Conservation (phyloP, 37 sponge, comb jelly and placozoan genomes). For the Diacarnus erythraeanus region DNA sequence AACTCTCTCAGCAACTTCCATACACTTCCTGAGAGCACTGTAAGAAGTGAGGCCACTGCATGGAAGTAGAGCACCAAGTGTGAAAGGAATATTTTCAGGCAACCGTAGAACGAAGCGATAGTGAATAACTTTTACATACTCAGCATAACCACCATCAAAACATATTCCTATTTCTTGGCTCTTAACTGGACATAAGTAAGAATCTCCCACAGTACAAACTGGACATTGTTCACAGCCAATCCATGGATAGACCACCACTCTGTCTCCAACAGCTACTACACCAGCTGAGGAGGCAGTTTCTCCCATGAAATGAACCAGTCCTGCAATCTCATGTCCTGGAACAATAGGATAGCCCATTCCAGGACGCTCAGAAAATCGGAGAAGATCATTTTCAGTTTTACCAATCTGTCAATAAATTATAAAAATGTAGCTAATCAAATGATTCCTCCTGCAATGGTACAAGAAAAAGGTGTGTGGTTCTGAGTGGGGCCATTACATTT, state of each 20-base stretch:
- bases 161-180: slow-evolving; percentile 27
- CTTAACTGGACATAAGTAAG: not conserved
- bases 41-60: slow-evolving; percentile 44
- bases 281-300: not conserved
- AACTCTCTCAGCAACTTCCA: not conserved
- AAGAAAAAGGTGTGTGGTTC: too few relatives aligned
- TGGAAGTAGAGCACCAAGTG: slow-evolving; percentile 21
- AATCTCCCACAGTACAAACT: slow-evolving; percentile 23
- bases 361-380: slow-evolving; percentile 21
- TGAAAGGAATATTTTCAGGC: slow-evolving; percentile 3
- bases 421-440: not conserved
- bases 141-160: slow-evolving; percentile 52
- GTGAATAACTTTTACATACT: slow-evolving; percentile 31
- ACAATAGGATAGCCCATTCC: slow-evolving; percentile 35
- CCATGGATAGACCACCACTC: slow-evolving; percentile 48
- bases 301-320: slow-evolving; percentile 31
- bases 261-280: slow-evolving; percentile 20
- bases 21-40: slow-evolving; percentile 21
- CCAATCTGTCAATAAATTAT: not conserved
- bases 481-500: too few relatives aligned
- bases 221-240: slow-evolving; percentile 42
- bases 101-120: slow-evolving; percentile 13
- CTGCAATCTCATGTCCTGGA: slow-evolving; percentile 61
- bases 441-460: too few relatives aligned
- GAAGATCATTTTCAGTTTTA: not conserved